phyloP scores from a whole-genome alignment of 1,140 invertebrate genomes.

The Bradysia coprophila region DNA sequence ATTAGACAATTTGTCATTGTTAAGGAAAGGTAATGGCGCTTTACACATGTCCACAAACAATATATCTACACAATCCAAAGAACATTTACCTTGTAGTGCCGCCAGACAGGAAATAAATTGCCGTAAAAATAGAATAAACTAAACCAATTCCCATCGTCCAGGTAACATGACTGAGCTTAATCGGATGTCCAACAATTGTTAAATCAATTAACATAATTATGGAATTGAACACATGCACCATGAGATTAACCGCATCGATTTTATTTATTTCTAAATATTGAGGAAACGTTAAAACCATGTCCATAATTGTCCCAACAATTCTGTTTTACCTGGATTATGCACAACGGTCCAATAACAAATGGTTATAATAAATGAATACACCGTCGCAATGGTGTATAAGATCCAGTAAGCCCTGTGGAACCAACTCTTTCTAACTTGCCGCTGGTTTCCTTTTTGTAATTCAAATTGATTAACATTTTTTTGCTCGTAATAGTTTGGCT shows the following conservation, averaged over 20 bases:
- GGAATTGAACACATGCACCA: conserved; percentile 43
- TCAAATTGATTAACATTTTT: neutral
- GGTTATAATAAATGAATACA: conserved; percentile 37
- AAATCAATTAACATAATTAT: conserved; percentile 45
- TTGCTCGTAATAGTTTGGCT: too few species aligned
- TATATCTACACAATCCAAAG: too few species aligned
- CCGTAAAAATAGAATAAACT: conserved; percentile 38
- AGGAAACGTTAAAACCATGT: neutral
- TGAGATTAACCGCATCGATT: conserved; percentile 36
- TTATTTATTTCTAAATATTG: conserved; percentile 14
- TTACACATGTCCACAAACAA: too few species aligned
- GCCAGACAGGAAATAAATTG: conserved; percentile 43
- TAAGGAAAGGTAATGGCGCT: too few species aligned
- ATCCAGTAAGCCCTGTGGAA: conserved; percentile 39
- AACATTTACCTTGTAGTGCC: conserved; percentile 24
- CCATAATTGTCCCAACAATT: neutral
- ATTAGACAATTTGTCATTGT: too few species aligned
- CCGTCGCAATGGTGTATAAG: conserved; percentile 32
- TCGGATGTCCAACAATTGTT: conserved; percentile 37
- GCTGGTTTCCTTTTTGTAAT: conserved; percentile 11
- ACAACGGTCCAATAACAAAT: conserved; percentile 23
- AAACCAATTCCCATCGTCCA: conserved; percentile 33
- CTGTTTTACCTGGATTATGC: conserved; percentile 19
- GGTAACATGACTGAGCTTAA: conserved; percentile 39
- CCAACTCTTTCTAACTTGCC: conserved; percentile 18